Conservation (phyloP, 2,113 vertebrate species). For the Dromas ardeola region DNA sequence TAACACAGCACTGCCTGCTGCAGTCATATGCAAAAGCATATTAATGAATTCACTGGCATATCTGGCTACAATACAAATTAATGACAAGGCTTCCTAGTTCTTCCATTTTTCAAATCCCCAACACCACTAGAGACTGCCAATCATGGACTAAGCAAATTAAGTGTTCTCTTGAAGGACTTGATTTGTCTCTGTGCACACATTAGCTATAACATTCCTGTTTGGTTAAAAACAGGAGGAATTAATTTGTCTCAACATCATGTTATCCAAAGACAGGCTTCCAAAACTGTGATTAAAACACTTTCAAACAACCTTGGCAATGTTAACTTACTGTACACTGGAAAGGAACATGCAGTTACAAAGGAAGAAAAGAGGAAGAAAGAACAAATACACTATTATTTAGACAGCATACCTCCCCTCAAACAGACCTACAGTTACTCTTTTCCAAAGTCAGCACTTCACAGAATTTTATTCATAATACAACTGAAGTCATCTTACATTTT, state of each 20-base stretch:
- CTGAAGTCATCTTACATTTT: neutral
- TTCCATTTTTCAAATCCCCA: constrained; percentile 2
- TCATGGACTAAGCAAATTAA: neutral
- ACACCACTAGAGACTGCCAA: neutral
- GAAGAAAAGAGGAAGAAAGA: neutral
- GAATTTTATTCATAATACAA: neutral
- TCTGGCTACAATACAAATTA: neutral
- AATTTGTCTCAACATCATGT: neutral
- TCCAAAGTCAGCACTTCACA: neutral
- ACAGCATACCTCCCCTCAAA: neutral
- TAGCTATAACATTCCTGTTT: neutral
- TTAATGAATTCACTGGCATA: neutral
- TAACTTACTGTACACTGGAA: neutral
- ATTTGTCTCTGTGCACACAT: neutral
- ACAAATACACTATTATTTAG: neutral
- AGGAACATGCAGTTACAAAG: neutral
- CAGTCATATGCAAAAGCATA: neutral
- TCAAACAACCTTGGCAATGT: neutral
- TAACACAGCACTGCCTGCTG: neutral
- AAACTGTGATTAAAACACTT: neutral
- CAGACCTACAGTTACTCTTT: neutral
- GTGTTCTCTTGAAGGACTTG: neutral
- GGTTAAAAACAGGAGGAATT: neutral
- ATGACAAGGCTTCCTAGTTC: neutral
- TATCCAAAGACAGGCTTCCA: neutral